Evolutionary conservation across 2,797 vertebrate species (phyloP).

Genomic region (Amblyraja radiata): DNA sequence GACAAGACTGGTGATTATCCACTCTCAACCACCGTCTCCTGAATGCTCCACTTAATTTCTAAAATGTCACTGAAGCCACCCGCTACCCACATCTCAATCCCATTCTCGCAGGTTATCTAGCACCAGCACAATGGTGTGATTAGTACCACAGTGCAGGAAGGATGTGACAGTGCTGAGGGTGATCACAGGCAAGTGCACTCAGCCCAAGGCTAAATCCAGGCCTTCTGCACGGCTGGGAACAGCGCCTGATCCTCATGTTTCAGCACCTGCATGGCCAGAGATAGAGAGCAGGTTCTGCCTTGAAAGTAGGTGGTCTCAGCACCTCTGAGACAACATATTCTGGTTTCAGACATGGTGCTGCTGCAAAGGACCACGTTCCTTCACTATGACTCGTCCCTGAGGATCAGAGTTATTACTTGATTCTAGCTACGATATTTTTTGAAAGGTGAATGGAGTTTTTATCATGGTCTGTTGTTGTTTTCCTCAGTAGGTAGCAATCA

Average conservation of each 20-base stretch:
- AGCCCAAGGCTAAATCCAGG: constrained; percentile 1
- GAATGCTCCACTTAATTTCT: constrained; percentile 31
- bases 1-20: constrained; percentile 34
- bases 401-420: not conserved
- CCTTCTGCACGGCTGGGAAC: not conserved
- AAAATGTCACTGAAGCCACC: constrained; percentile 33
- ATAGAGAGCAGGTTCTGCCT: not conserved
- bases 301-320: constrained; percentile 26
- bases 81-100: constrained; percentile 23
- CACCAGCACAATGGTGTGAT: not conserved
- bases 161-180: constrained; percentile 1
- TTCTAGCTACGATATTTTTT: not conserved
- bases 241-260: not conserved
- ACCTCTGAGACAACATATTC: not conserved
- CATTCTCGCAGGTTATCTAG: not conserved
- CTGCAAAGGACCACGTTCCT: not conserved
- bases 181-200: not conserved
- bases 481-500: not conserved
- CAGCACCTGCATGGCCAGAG: not conserved
- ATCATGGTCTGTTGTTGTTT: not conserved
- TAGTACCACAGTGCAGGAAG: not conserved
- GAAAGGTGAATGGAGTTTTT: constrained; percentile 6
- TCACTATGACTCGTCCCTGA: not conserved
- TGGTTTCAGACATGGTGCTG: not conserved
- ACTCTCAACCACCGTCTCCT: constrained; percentile 1